Conservation (phyloP, 2,888 invertebrate species). For the Lithodes maja region DNA sequence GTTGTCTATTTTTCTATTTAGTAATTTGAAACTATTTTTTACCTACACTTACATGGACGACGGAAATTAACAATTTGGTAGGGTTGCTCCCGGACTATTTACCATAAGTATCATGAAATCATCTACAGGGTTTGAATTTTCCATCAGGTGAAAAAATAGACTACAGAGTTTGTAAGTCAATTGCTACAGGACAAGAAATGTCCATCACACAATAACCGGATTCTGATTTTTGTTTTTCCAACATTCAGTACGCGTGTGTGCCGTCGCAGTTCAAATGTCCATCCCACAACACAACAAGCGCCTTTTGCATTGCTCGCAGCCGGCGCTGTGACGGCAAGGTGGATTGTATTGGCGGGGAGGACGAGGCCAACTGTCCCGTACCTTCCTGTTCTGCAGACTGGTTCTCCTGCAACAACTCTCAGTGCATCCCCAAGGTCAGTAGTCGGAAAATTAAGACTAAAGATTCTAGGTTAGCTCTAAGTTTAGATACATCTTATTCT, state of each 20-base stretch:
- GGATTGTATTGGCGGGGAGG: conserved; percentile 84
- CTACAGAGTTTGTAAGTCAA: too few species aligned
- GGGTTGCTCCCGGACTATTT: too few species aligned
- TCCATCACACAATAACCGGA: too few species aligned
- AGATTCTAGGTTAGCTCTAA: background rate
- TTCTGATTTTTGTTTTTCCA: background rate
- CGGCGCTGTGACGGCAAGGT: conserved; percentile 81
- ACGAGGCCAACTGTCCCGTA: conserved; percentile 82
- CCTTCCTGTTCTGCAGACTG: conserved; percentile 72
- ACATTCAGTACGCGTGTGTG: conserved; percentile 81
- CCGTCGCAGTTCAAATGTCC: conserved; percentile 82
- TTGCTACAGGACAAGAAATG: too few species aligned
- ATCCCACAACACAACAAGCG: conserved; percentile 79
- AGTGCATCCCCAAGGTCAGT: conserved; percentile 81
- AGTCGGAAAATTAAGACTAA: background rate
- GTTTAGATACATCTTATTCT: background rate
- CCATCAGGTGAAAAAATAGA: too few species aligned
- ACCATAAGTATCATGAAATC: too few species aligned
- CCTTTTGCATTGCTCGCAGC: conserved; percentile 80
- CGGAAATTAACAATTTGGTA: too few species aligned
- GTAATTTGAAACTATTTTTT: too few species aligned
- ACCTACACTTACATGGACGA: too few species aligned
- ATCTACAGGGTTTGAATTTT: too few species aligned
- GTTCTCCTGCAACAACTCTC: conserved; percentile 82
- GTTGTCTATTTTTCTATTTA: too few species aligned